These are phyloP conservation scores for Gonatopus flavifemur DNA, from an alignment of 1,140 invertebrate genomes.

Conservation along the genomic window DNA sequence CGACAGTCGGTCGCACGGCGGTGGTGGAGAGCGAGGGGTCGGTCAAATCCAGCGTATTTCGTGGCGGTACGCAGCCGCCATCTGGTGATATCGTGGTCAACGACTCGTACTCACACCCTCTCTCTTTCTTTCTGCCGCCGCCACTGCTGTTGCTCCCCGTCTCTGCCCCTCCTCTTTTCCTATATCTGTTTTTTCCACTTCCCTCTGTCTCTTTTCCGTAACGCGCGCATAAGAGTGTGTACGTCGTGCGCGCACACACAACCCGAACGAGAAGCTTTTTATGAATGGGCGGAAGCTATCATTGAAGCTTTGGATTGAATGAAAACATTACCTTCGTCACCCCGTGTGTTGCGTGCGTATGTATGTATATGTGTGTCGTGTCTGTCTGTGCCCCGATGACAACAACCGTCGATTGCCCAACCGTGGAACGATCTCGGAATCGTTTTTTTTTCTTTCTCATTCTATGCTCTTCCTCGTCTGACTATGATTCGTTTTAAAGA, in stretches of 20 bases:
- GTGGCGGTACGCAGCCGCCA: slow-evolving; percentile 48
- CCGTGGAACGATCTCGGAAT: slow-evolving; percentile 6
- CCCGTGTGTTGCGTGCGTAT: no score
- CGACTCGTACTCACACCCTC: slow-evolving; percentile 22
- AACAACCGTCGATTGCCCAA: slow-evolving; percentile 27
- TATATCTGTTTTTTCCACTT: no score
- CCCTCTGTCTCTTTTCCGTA: no score
- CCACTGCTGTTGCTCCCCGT: no score
- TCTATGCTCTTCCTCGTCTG: neutral
- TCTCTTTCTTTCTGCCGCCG: slow-evolving; percentile 22
- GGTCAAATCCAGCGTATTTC: slow-evolving; percentile 10
- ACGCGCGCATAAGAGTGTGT: slow-evolving; percentile 25
- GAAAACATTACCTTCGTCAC: slow-evolving; percentile 54
- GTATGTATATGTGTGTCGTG: neutral
- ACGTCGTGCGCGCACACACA: no score
- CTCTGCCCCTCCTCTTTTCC: no score
- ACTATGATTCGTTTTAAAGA: no score
- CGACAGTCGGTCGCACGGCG: slow-evolving; percentile 22
- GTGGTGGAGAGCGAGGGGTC: neutral
- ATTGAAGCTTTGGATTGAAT: slow-evolving; percentile 64
- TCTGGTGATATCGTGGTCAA: slow-evolving; percentile 51
- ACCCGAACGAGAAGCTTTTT: slow-evolving; percentile 66
- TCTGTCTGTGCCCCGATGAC: slow-evolving; percentile 33
- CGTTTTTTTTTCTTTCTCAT: neutral
- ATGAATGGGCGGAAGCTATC: slow-evolving; percentile 78